Evolutionary conservation across 2,797 vertebrate species (phyloP), one percentile per base, ranked within the genome.

Genomic region (Paedocypris micromegethes): DNA sequence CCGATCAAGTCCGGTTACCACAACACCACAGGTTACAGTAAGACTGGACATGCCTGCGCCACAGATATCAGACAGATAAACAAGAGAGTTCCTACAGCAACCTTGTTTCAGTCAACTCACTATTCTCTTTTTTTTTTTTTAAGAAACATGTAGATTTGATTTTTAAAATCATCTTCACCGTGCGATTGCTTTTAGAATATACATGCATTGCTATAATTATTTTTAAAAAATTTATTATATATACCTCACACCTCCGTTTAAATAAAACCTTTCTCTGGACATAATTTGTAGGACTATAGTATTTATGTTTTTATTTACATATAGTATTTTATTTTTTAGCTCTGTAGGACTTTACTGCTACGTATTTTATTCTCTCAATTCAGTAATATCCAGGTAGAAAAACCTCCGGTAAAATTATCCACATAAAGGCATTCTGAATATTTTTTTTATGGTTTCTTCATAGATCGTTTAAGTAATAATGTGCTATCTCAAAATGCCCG

Each of bases 121-220:
- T 70, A 77, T 58, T 77, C 53, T 72, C 60, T 75, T 73, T 72
- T 68, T 60, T 78, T 81, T 78, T 77, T 73, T 64, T 40, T 40
- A 5, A 63, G 87, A 89, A 89, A 88, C 89, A 90, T 77, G 81
- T 82, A 91, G 77, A 90, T 88, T 85, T 77, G 76, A 82, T 79
- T 84, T 73, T 73, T 80, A 53, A 45, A 57, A 76, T 73, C 79
- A 75, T 88, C 86, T 86, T 83, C 86, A 89, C 85, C 91, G 92
- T 93, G 92, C 91, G 88, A 88, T 86, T 86, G 88, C 88, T 89
- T 73, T 86, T 85, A 88, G 85, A 87, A 84, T 87, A 89, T 88
- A 90, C 92, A 93, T 93, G 92, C 92, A 93, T 88, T 86, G 85
- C 70, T 77, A 78, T 75, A 54, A 68, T 78, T 71, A 57, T 74